Base-by-base conservation (phyloP, 2,113 vertebrate genomes). In the Cisticola juncidis region DNA sequence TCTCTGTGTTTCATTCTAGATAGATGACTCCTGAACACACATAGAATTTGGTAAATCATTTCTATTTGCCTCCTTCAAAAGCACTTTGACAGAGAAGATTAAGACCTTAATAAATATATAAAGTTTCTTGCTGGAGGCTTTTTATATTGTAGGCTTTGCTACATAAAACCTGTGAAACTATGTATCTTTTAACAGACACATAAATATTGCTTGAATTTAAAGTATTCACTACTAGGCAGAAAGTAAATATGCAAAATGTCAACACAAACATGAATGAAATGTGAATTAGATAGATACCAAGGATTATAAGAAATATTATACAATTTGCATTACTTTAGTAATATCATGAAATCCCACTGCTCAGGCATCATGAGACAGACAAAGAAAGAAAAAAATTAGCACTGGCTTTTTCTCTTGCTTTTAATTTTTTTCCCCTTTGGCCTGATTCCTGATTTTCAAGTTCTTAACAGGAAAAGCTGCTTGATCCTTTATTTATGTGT, bases 311-410 rank as follows among this genome's bases (percentile, higher is more conserved):
- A 81, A 95, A 83, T 28, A 74, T 80, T 80, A 54, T 65, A 60
- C 0, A 6, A 83, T 93, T 88, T 86, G 66, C 47, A 50, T 90
- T 95, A 53, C 54, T 90, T 88, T 47, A 78, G 71, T 76, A 90
- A 84, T 62, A 83, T 56, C 1, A 0, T 29, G 7, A 95, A 95
- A 95, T 94, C 72, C 84, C 82, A 40, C n/a, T 66, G 70, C 42
- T 90, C 74, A 85, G 73, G 62, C 47, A 80, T 93, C 81, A 73
- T 88, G 66, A 88, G 74, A 79, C 65, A 70, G 44, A 71, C 9
- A 84, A 87, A 94, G 33, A 88, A 93, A 86, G 62, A 21, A 66
- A 96, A 96, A 95, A 88, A 42, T 40, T 64, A 86, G 71, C 13
- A 58, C 24, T 58, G n/a, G 35, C 9, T 74, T 77, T 91, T 64